A percentile compares a stretch with the other conserved stretches of the same genome.
phyloP scores from a whole-genome alignment of 1,140 invertebrate genomes.

The Drosophila pachea region DNA sequence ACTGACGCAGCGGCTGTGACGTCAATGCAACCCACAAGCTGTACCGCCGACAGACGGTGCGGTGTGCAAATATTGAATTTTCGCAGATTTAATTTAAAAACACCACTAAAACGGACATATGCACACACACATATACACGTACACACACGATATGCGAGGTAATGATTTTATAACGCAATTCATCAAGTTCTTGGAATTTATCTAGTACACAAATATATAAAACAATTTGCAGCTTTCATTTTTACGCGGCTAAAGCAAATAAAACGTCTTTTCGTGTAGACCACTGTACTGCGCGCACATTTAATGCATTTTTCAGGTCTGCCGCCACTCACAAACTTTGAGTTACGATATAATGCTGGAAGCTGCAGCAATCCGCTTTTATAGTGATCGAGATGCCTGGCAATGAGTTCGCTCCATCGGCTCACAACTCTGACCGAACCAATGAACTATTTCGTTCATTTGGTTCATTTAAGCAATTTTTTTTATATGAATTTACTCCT shows the following conservation, averaged over 20 bases:
- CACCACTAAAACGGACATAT: slow-evolving; percentile 15
- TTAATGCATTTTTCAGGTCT: slow-evolving; percentile 9
- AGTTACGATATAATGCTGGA: slow-evolving; percentile 5
- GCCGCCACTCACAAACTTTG: slow-evolving; percentile 7
- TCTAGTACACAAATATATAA: slow-evolving; percentile 22
- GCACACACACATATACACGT: slow-evolving; percentile 11
- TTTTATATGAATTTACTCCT: neutral
- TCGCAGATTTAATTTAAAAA: slow-evolving; percentile 32
- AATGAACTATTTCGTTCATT: slow-evolving; percentile 1
- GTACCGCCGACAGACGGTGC: neutral
- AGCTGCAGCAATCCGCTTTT: slow-evolving; percentile 19
- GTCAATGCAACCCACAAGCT: slow-evolving; percentile 12
- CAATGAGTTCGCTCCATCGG: neutral
- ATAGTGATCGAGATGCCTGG: neutral
- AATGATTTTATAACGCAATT: slow-evolving; percentile 55
- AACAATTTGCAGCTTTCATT: slow-evolving; percentile 25
- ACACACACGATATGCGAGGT: neutral
- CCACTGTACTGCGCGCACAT: neutral
- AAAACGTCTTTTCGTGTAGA: slow-evolving; percentile 6
- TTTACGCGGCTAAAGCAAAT: neutral
- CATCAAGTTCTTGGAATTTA: slow-evolving; percentile 19
- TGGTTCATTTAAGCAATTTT: neutral
- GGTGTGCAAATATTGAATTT: slow-evolving; percentile 56
- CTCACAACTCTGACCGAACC: slow-evolving; percentile 1
- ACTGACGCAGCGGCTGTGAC: slow-evolving; percentile 38